Conservation (phyloP, 30 jellyfish, hydroid and myxozoan genomes). For the Hydractinia echinata region DNA sequence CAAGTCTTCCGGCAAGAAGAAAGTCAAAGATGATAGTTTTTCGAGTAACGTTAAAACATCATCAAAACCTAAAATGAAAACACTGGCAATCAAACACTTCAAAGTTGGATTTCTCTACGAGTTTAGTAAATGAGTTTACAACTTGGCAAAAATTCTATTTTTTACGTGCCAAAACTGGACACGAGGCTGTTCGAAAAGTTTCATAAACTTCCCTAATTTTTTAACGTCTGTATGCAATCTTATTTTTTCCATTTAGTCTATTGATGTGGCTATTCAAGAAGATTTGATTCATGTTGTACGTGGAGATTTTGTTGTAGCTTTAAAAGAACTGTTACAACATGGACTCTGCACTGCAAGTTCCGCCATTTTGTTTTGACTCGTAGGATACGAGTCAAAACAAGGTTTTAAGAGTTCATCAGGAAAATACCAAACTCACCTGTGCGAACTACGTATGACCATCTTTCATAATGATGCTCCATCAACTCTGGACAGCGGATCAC, state of each 20-base stretch:
- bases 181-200: too few species aligned
- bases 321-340: slow-evolving; percentile 80
- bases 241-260: slow-evolving; percentile 11
- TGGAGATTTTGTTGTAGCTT: slow-evolving; percentile 62
- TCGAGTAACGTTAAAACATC: slow-evolving; percentile 86
- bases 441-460: slow-evolving; percentile 89
- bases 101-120: too few species aligned
- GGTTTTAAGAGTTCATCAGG: too few species aligned
- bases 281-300: slow-evolving; percentile 69
- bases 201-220: too few species aligned
- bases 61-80: slow-evolving; percentile 69
- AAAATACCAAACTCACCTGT: slow-evolving; percentile 51
- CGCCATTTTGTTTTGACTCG: background rate
- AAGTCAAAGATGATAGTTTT: slow-evolving; percentile 64
- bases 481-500: slow-evolving; percentile 86
- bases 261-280: slow-evolving; percentile 43
- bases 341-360: slow-evolving; percentile 80
- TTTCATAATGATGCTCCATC: slow-evolving; percentile 80
- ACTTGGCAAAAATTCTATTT: too few species aligned
- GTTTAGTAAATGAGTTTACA: too few species aligned
- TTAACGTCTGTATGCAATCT: background rate
- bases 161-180: too few species aligned
- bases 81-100: background rate
- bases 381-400: too few species aligned
- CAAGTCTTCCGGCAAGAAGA: slow-evolving; percentile 88